Evolutionary conservation across 2,888 invertebrate species (phyloP).

Genomic region (Diplolepis rosae): DNA sequence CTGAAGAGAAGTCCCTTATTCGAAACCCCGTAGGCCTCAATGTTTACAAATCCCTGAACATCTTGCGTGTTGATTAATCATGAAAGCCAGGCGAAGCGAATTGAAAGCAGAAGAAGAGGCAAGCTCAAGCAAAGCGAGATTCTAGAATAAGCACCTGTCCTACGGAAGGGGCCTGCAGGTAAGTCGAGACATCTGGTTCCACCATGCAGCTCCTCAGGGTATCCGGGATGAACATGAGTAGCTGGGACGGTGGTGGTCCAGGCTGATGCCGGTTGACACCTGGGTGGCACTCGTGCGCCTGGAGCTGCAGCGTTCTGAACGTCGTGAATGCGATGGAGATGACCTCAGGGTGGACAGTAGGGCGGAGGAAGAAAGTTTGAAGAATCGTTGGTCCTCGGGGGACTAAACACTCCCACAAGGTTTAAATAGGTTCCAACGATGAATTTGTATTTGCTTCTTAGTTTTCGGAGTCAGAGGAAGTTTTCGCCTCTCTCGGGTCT

Average conservation of each 20-base stretch:
- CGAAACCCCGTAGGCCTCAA: neutral
- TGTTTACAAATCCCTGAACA: neutral
- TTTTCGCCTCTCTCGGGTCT: constrained; percentile 34
- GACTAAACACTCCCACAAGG: constrained; percentile 1
- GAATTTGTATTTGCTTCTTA: neutral
- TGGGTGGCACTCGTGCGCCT: constrained; percentile 42
- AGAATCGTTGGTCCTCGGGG: neutral
- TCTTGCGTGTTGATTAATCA: neutral
- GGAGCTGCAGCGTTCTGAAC: constrained; percentile 25
- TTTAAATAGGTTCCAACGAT: constrained; percentile 8
- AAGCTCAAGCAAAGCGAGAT: constrained; percentile 25
- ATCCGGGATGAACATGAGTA: constrained; percentile 93
- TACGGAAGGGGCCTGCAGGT: constrained; percentile 95
- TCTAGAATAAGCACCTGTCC: constrained; percentile 84
- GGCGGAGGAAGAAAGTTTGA: neutral
- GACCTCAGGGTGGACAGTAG: neutral
- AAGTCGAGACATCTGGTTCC: constrained; percentile 95
- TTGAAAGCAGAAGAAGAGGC: constrained; percentile 18
- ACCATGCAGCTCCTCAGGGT: constrained; percentile 96
- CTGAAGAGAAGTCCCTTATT: neutral
- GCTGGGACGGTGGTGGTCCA: constrained; percentile 69
- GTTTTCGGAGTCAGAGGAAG: neutral
- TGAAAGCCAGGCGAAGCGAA: constrained; percentile 8
- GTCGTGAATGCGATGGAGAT: neutral
- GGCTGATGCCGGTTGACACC: constrained; percentile 59